Evolutionary conservation across 2,797 vertebrate genomes (phyloP), one percentile per base, ranked within the genome.

Genomic region (Clamator glandarius): DNA sequence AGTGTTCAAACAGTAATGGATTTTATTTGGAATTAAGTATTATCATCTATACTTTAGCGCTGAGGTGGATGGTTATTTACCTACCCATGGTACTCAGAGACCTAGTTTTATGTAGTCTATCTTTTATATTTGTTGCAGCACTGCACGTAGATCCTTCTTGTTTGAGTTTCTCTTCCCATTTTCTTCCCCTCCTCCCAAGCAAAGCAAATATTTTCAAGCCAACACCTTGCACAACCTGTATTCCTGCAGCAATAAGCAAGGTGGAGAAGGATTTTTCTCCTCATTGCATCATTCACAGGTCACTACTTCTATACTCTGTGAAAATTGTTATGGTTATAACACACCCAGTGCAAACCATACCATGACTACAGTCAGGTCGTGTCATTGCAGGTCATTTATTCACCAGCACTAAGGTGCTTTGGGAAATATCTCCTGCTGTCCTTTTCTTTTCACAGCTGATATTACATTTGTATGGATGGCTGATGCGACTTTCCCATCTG

Each of bases 1-100:
- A 24, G 24, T 5, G 14, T 84, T 88, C 39, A 58, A 33, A 64
- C 5, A 69, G 28, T 29, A 78, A 62, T 3, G 84, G 35, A 61
- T 69, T 89, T 85, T 78, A 62, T 88, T 81, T 86, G 17, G 35
- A 78, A 90, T 82, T 17, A 50, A 69, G 14, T 73, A 66, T 29
- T 66, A 63, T 5, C 16, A 39, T 50, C 75, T 83, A 87, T 25
- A 52, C 52, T 75, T 78, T 23, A 39, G 17, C 2, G 0, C 28
- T 50, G 55, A 61, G 44, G 24, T 81, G 4, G 15, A n/a, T 39
- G 26, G 33, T 3, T 91, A 73, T 89, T 91, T 89, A 77, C 51
- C 39, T 46, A 25, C 17, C 11, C 50, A 23, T 44, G 41, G 8
- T 41, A 36, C 84, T 13, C 39, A 87, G 52, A 84, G 46, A 84